Conservation (phyloP, 2,113 vertebrate genomes). For the Chamaea fasciata region DNA sequence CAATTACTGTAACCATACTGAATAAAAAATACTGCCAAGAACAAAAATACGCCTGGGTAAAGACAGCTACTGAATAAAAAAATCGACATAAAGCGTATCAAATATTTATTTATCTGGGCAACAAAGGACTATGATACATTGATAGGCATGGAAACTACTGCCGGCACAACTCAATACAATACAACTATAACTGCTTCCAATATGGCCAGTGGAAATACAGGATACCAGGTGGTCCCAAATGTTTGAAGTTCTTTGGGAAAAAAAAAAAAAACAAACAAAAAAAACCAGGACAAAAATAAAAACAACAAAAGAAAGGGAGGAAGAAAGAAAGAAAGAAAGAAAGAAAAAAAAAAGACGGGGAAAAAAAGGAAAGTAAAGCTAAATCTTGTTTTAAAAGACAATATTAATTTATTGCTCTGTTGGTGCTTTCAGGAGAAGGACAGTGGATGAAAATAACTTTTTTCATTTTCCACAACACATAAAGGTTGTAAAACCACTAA, state of each 20-base stretch:
- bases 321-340: not conserved
- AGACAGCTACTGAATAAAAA: constrained; percentile 91
- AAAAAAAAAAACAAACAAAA: constrained; percentile 45
- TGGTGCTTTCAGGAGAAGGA: constrained; percentile 85
- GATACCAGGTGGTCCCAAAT: constrained; percentile 90
- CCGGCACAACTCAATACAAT: constrained; percentile 97
- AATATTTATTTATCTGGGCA: constrained; percentile 99
- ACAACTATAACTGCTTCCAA: constrained; percentile 95
- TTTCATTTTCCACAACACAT: constrained; percentile 88
- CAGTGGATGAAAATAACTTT: constrained; percentile 81
- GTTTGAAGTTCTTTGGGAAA: constrained; percentile 79
- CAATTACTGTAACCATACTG: constrained; percentile 97
- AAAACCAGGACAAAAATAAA: not conserved
- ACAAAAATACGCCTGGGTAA: constrained; percentile 85
- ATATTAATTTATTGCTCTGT: constrained; percentile 97
- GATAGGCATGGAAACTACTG: constrained; percentile 98
- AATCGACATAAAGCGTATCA: constrained; percentile 99
- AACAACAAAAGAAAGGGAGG: not conserved
- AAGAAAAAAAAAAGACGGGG: rapidly evolving
- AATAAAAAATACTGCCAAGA: constrained; percentile 90
- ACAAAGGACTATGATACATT: constrained; percentile 99
- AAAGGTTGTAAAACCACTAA: constrained; percentile 85
- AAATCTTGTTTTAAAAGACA: constrained; percentile 83
- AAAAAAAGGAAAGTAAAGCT: constrained; percentile 20
- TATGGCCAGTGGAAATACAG: constrained; percentile 92